Evolutionary conservation across 2,888 invertebrate genomes (phyloP), one percentile per base, ranked within the genome.

Genomic region (Polia nebulosa): DNA sequence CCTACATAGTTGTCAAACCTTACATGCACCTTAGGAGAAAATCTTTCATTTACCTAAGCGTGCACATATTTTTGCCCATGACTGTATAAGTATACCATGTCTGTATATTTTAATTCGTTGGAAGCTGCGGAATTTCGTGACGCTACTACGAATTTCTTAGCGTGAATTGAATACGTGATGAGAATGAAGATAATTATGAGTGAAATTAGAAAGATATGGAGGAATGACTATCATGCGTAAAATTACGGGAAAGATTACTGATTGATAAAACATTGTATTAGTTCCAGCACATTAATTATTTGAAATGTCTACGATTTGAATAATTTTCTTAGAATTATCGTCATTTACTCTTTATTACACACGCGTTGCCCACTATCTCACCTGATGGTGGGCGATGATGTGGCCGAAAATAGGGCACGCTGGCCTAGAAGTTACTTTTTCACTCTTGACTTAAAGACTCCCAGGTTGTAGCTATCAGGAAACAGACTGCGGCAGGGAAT

Each of bases 221-320:
- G 32, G 22, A 29, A n/a, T n/a, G 17, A 27, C n/a, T 45, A 15
- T 78, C 74, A 60, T 57, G 68, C 60, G 68, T 63, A 9, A 36
- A 67, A 77, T 77, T 56, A 34, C n/a, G 27, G 5, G 53, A 51
- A 63, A 27, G 11, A 34, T 66, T 45, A 53, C 45, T 25, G 13
- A 49, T 45, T 22, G 17, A 32, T 49, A 36, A 13, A 36, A 34
- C 6, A n/a, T n/a, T 22, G 9, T 9, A 32, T 45, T 65, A 41
- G 53, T 70, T 15, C n/a, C 15, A 22, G 39, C 2, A 41, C 53
- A 45, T 62, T 62, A 53, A 47, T 47, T 17, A 29, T 9, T 15
- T 8, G 41, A 22, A 41, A 60, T 68, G 0, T 34, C 0, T 0
- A 34, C 22, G 1, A 49, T 55, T 36, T 20, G 41, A 20, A 29